These are phyloP conservation scores for Stomatorhinus ivindoensis DNA, from an alignment of 2,113 vertebrate genomes.

Conservation along the genomic window DNA sequence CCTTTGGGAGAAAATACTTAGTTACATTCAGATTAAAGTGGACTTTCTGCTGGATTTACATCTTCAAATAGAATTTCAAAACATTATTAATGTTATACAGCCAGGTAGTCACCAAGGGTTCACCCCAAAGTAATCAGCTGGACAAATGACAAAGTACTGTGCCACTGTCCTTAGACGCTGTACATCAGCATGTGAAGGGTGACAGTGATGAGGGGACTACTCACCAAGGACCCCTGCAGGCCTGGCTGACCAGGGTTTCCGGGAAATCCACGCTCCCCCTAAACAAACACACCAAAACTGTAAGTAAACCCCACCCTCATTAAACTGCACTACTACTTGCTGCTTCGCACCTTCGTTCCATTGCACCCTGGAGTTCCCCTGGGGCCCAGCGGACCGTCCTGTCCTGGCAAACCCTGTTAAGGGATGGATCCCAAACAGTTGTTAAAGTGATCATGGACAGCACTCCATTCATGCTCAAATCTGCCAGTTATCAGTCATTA, in stretches of 20 bases:
- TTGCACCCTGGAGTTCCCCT: conserved; percentile 88
- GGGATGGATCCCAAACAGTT: conserved; percentile 16
- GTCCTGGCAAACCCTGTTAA: conserved; percentile 81
- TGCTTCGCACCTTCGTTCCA: conserved; percentile 78
- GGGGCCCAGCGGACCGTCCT: conserved; percentile 80
- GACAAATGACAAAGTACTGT: neutral
- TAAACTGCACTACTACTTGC: neutral
- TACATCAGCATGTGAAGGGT: neutral
- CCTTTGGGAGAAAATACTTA: conserved; percentile 51
- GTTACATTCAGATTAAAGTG: conserved; percentile 15
- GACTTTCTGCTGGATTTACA: neutral
- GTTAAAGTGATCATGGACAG: neutral
- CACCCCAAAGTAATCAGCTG: neutral
- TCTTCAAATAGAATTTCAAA: neutral
- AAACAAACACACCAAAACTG: conserved; percentile 31
- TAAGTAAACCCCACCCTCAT: neutral
- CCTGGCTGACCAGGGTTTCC: conserved; percentile 76
- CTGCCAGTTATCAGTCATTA: neutral
- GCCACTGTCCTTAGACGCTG: neutral
- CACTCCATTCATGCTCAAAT: neutral
- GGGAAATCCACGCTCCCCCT: conserved; percentile 84
- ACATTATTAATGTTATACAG: neutral
- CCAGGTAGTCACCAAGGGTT: neutral
- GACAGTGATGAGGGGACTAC: conserved; percentile 41
- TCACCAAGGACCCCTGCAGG: conserved; percentile 71